phyloP scores from a whole-genome alignment of 92 coral and sea anemone species.

The Heliopora coerulea region DNA sequence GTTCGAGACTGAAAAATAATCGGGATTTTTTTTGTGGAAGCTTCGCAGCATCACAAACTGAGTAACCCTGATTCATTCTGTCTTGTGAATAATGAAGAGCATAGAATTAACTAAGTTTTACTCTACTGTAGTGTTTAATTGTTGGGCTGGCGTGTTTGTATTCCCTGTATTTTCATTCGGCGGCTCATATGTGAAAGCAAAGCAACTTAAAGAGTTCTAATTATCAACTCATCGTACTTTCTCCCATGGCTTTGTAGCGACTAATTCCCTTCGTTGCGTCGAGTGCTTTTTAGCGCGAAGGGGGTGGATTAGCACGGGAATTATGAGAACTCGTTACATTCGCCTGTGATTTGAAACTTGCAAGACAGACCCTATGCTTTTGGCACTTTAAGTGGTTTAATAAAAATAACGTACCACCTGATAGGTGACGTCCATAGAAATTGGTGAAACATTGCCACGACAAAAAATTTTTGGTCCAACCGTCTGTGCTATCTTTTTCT shows the following conservation, averaged over 20 bases:
- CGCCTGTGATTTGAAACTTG: background rate
- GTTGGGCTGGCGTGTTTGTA: slow-evolving; percentile 15
- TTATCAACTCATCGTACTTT: slow-evolving; percentile 13
- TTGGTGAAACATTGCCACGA: background rate
- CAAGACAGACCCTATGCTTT: background rate
- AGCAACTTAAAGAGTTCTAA: slow-evolving; percentile 16
- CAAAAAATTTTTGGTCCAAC: background rate
- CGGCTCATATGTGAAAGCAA: slow-evolving; percentile 22
- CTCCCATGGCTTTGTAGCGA: background rate
- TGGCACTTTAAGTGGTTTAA: background rate
- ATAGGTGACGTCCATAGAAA: background rate
- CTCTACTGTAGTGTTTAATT: slow-evolving; percentile 17
- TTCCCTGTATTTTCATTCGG: slow-evolving; percentile 15
- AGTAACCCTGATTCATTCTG: too few species aligned
- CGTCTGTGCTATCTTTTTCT: too few species aligned
- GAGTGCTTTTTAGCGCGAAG: background rate
- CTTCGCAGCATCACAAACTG: too few species aligned
- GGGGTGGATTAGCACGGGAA: background rate
- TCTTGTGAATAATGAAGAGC: too few species aligned
- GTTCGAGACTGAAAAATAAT: too few species aligned
- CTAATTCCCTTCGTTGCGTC: background rate
- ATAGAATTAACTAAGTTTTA: slow-evolving; percentile 6
- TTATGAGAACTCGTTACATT: slow-evolving; percentile 14
- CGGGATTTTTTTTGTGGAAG: too few species aligned
- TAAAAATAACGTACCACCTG: background rate